These are phyloP conservation scores for Vanessa atalanta DNA, from an alignment of 1,140 invertebrate genomes.

Conservation along the genomic window DNA sequence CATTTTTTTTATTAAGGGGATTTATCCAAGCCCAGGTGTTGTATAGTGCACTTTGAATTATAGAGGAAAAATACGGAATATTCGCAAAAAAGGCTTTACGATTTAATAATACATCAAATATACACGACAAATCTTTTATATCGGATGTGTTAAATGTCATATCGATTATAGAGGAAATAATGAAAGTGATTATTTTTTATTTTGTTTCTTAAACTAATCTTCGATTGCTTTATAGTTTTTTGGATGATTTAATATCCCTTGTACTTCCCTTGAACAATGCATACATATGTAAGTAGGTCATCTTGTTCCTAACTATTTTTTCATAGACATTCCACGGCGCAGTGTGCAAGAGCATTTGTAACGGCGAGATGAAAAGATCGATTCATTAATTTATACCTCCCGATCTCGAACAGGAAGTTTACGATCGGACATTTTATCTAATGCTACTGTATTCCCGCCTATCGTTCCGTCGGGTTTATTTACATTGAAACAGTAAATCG, in stretches of 20 bases:
- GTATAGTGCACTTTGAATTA: not conserved
- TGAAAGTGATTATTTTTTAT: too few species aligned
- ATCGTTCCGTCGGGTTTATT: conserved; percentile 57
- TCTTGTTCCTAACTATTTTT: not conserved
- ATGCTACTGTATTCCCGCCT: conserved; percentile 59
- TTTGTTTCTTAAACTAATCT: too few species aligned
- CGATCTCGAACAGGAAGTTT: conserved; percentile 72
- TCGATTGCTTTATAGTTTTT: not conserved
- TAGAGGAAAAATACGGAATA: not conserved
- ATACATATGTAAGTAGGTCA: not conserved
- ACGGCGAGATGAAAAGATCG: conserved; percentile 73
- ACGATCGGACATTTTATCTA: conserved; percentile 73
- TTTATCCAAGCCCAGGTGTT: not conserved
- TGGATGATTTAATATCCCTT: not conserved
- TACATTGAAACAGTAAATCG: conserved; percentile 63
- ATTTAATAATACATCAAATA: not conserved
- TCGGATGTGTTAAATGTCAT: not conserved
- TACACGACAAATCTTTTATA: not conserved
- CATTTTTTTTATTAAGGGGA: not conserved
- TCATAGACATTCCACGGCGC: not conserved
- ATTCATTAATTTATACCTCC: conserved; percentile 74
- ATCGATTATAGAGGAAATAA: not conserved
- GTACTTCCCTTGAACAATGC: not conserved
- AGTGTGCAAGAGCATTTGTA: conserved; percentile 44
- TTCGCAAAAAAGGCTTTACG: not conserved